A percentile compares a stretch with the other conserved stretches of the same genome.
Evolutionary conservation across 1,140 invertebrate genomes (phyloP).

Genomic region (Solenopsis invicta): DNA sequence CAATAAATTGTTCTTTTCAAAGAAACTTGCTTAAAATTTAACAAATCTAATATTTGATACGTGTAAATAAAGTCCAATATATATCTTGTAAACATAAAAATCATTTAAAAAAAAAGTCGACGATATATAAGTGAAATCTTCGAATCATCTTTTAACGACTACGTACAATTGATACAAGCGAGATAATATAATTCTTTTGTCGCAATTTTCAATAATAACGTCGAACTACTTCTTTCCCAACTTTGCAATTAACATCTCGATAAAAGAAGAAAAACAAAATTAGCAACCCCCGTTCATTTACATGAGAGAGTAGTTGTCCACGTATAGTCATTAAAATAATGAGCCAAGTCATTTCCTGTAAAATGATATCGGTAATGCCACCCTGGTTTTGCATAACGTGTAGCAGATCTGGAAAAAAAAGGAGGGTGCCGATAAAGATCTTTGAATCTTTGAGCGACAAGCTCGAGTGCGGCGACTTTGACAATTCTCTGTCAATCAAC

Average conservation of each 20-base stretch:
- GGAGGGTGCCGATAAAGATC: slow-evolving; percentile 44
- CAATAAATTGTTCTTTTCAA: neutral
- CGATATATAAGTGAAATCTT: neutral
- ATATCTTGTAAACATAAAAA: neutral
- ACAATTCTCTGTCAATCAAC: slow-evolving; percentile 61
- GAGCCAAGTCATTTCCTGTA: slow-evolving; percentile 57
- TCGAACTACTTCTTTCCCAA: neutral
- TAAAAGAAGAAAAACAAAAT: slow-evolving; percentile 30
- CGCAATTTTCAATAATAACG: neutral
- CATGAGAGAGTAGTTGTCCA: slow-evolving; percentile 38
- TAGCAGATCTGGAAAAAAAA: slow-evolving; percentile 15
- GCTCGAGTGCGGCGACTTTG: slow-evolving; percentile 30
- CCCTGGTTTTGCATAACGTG: slow-evolving; percentile 52
- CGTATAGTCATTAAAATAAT: slow-evolving; percentile 65
- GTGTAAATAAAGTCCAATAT: neutral
- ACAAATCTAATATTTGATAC: neutral
- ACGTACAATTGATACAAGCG: neutral
- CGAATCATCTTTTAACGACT: neutral
- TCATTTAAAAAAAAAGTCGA: neutral
- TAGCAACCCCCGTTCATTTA: slow-evolving; percentile 34
- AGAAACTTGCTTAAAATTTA: neutral
- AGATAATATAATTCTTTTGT: neutral
- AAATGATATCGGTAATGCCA: slow-evolving; percentile 60
- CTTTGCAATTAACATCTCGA: neutral
- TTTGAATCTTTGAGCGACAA: slow-evolving; percentile 47